Evolutionary conservation across 2,888 invertebrate species (phyloP).

Genomic region (Drosophila fungiperda): DNA sequence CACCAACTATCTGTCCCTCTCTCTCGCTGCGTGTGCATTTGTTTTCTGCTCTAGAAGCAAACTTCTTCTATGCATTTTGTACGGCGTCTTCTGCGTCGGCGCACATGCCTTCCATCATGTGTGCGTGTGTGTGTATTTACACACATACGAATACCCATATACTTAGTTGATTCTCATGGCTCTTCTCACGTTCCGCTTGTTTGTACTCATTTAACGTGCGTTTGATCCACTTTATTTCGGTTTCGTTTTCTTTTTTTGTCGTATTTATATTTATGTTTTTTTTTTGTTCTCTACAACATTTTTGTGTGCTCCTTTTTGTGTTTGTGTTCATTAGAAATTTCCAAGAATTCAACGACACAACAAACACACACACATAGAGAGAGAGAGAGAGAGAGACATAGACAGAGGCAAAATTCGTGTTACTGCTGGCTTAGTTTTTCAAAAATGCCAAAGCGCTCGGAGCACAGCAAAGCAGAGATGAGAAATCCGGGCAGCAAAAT

Average conservation of each 20-base stretch:
- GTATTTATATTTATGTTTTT: constrained; percentile 21
- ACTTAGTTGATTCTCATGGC: constrained; percentile 64
- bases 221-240: constrained; percentile 68
- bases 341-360: constrained; percentile 70
- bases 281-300: constrained; percentile 64
- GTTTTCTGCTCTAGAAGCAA: constrained; percentile 21
- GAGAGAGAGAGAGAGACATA: neutral
- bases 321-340: constrained; percentile 79
- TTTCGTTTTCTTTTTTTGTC: constrained; percentile 50
- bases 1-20: neutral
- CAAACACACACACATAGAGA: constrained; percentile 31
- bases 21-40: constrained; percentile 13
- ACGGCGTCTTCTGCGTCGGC: constrained; percentile 42
- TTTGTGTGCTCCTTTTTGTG: constrained; percentile 76
- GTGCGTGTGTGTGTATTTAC: neutral
- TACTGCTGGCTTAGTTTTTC: constrained; percentile 78
- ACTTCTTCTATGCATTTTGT: constrained; percentile 37
- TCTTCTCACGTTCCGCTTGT: constrained; percentile 69
- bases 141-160: constrained; percentile 8
- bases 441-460: constrained; percentile 31
- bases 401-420: constrained; percentile 64
- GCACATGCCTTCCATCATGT: constrained; percentile 30
- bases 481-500: constrained; percentile 17
- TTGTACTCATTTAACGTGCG: constrained; percentile 69
- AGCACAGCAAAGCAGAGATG: constrained; percentile 5